phyloP scores from a whole-genome alignment of 1,140 invertebrate genomes.

The Tetragnatha versicolor region DNA sequence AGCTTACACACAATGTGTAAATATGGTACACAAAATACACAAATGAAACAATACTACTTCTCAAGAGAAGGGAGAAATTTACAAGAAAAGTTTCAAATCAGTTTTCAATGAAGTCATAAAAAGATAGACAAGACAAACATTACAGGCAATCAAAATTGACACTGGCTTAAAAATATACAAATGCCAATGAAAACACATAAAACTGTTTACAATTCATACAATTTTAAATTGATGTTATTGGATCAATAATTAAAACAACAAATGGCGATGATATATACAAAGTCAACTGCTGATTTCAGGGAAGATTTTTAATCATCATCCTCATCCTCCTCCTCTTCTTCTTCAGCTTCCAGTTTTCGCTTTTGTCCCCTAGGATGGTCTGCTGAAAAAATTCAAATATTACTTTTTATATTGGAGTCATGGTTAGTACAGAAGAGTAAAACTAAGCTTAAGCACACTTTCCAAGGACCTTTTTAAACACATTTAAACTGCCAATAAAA shows the following conservation, averaged over 20 bases:
- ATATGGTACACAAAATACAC: not conserved
- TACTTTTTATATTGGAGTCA: too few relatives aligned
- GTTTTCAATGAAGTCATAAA: not conserved
- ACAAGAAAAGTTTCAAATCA: not conserved
- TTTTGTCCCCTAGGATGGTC: slow-evolving; percentile 30
- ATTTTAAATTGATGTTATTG: not conserved
- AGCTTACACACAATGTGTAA: slow-evolving; percentile 2
- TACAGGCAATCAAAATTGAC: not conserved
- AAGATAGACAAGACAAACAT: not conserved
- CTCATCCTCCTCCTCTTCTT: not conserved
- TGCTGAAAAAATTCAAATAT: too few relatives aligned
- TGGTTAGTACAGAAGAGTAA: too few relatives aligned
- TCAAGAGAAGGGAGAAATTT: not conserved
- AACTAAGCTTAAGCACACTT: too few relatives aligned
- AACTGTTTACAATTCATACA: not conserved
- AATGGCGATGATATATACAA: slow-evolving; percentile 33
- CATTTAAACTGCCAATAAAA: too few relatives aligned
- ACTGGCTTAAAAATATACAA: slow-evolving; percentile 8
- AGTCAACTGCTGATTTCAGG: too few relatives aligned
- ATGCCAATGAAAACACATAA: not conserved
- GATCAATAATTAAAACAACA: not conserved
- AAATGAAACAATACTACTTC: not conserved
- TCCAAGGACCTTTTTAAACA: too few relatives aligned
- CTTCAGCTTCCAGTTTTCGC: slow-evolving; percentile 21
- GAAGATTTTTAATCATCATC: not conserved